phyloP scores from a whole-genome alignment of 2,797 vertebrate species.

The Triplophysa bombifrons region DNA sequence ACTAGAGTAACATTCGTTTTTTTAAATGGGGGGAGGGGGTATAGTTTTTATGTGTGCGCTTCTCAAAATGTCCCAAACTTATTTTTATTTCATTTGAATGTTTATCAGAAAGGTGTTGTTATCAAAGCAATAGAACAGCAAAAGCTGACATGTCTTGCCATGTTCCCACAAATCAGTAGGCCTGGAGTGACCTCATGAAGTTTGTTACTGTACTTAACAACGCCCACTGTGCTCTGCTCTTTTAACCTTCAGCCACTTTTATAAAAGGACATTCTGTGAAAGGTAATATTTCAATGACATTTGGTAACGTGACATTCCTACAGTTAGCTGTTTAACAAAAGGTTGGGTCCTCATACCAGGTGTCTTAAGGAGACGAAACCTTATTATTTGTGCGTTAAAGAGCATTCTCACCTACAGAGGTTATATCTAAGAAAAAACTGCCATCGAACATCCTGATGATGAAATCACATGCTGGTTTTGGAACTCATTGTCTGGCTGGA shows the following conservation, averaged over 20 bases:
- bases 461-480: conserved; percentile 50
- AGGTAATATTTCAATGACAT: conserved; percentile 18
- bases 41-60: conserved; percentile 15
- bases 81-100: conserved; percentile 4
- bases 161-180: conserved; percentile 22
- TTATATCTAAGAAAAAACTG: conserved; percentile 2
- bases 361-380: neutral
- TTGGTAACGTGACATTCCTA: conserved; percentile 42
- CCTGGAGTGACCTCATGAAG: conserved; percentile 15
- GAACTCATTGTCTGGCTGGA: conserved; percentile 26
- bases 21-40: neutral
- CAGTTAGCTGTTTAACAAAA: conserved; percentile 15
- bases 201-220: conserved; percentile 39
- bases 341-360: neutral
- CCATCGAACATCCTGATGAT: neutral
- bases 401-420: conserved; percentile 5
- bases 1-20: no score
- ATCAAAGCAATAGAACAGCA: conserved; percentile 17
- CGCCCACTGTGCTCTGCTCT: conserved; percentile 28
- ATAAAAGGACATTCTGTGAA: neutral
- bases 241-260: conserved; percentile 21
- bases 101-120: conserved; percentile 8
- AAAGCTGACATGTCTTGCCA: conserved; percentile 18
- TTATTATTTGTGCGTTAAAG: conserved; percentile 19
- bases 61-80: conserved; percentile 11